Percentiles rank a stretch among this genome's conserved stretches.
Evolutionary conservation across 1,140 invertebrate genomes (phyloP).

Genomic region (Sweltsa coloradensis): DNA sequence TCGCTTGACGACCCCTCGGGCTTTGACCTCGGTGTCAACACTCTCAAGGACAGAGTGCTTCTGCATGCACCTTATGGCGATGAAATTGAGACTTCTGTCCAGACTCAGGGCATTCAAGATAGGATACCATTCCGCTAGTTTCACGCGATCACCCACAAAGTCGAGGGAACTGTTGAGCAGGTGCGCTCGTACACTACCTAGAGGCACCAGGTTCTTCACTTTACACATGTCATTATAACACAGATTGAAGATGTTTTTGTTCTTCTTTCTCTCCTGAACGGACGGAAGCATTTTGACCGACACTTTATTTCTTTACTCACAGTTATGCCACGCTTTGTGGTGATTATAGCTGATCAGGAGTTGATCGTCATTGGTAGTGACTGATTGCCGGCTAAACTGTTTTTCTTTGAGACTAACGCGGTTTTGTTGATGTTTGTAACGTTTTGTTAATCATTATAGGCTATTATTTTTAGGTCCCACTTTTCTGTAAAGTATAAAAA

Average conservation of each 20-base stretch:
- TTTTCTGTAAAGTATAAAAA: no score
- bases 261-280: not conserved
- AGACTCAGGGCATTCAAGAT: conserved; percentile 48
- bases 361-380: no score
- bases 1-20: conserved; percentile 28
- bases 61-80: conserved; percentile 35
- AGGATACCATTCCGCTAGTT: conserved; percentile 52
- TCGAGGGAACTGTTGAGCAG: conserved; percentile 31
- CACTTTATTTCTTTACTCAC: no score
- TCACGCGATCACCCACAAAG: conserved; percentile 52
- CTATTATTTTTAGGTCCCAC: no score
- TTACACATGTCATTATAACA: conserved; percentile 9
- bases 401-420: no score
- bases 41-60: conserved; percentile 34
- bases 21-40: conserved; percentile 40
- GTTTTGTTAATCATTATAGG: no score
- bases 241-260: not conserved
- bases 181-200: not conserved
- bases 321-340: no score
- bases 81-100: conserved; percentile 44
- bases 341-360: no score
- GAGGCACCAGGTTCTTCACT: not conserved
- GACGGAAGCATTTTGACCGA: conserved; percentile 5
- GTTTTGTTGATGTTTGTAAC: no score
- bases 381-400: no score